phyloP scores from a whole-genome alignment of 2,888 invertebrate genomes.

The Melolontha melolontha region DNA sequence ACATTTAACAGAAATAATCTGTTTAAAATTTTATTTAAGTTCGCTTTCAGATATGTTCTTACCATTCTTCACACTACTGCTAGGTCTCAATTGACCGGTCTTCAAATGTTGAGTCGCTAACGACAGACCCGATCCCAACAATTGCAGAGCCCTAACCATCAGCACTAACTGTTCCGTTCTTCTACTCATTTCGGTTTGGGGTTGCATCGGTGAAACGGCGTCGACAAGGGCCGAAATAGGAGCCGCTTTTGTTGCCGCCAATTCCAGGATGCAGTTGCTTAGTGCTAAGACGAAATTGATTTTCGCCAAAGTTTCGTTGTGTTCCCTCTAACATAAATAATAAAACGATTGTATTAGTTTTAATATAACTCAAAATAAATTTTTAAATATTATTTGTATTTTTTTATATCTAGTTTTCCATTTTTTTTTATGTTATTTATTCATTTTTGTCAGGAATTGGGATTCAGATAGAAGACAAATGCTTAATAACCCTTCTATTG shows the following conservation, averaged over 20 bases:
- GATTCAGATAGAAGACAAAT: no score
- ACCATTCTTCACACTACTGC: conserved; percentile 92
- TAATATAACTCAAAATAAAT: no score
- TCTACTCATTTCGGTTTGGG: conserved; percentile 64
- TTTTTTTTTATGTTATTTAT: no score
- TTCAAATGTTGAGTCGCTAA: conserved; percentile 90
- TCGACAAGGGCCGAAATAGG: conserved; percentile 71
- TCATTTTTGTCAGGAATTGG: no score
- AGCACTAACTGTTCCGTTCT: conserved; percentile 86
- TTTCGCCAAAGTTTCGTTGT: conserved; percentile 96
- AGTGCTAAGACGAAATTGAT: conserved; percentile 96
- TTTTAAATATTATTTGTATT: no score
- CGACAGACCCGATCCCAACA: conserved; percentile 93
- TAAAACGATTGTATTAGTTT: neutral
- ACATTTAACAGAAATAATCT: no score
- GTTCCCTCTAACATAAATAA: conserved; percentile 78
- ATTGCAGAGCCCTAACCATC: conserved; percentile 90
- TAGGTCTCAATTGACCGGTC: conserved; percentile 87
- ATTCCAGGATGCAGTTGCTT: conserved; percentile 93
- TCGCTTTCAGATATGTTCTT: no score
- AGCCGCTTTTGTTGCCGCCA: conserved; percentile 83
- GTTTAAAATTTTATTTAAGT: no score
- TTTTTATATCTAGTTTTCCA: no score
- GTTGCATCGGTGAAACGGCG: conserved; percentile 51
- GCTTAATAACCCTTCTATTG: no score